Evolutionary conservation across 2,113 vertebrate genomes (phyloP), one percentile per base, ranked within the genome.

Genomic region (Lipophrys pholis): DNA sequence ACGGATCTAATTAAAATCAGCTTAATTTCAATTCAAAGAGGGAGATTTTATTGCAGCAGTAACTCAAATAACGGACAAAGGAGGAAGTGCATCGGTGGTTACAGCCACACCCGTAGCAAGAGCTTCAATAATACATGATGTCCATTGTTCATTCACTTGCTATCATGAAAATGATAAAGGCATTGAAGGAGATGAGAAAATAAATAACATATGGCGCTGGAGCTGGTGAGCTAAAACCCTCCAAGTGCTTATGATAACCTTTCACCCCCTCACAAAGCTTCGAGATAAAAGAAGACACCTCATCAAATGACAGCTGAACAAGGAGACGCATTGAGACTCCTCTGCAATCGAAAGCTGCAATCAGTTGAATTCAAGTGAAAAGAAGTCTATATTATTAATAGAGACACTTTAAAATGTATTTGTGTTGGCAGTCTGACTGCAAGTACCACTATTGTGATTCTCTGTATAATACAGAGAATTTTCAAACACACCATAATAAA

Each of bases 181-280:
- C 17, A 43, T 14, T 3, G 46, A 75, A 65, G 76, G 67, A 68
- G 51, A 39, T 55, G 36, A 48, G 46, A 69, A 73, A 74, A 81
- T 40, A 81, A 87, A 87, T 69, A 83, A 70, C 66, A 67, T 48
- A 69, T 30, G 21, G 21, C 4, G 21, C 21, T 79, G 41, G 52
- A 69, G 65, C 12, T n/a, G 58, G 49, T 75, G 64, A 85, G 69
- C 57, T 65, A 41, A 54, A 77, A 80, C 14, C 64, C 59, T 80
- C 35, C 17, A 59, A 45, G 59, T 66, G 55, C 49, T 79, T 62
- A 61, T 76, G 61, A 66, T 79, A 76, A 82, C 66, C 72, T 70
- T 82, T 76, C 41, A 82, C 60, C 63, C 35, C 39, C 48, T 79
- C 80, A 85, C 66, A 76, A 74, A 84, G 40, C 78, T 80, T 21